Conservation (phyloP, 1,140 invertebrate genomes). For the Macrotrachela quadricornifera region DNA sequence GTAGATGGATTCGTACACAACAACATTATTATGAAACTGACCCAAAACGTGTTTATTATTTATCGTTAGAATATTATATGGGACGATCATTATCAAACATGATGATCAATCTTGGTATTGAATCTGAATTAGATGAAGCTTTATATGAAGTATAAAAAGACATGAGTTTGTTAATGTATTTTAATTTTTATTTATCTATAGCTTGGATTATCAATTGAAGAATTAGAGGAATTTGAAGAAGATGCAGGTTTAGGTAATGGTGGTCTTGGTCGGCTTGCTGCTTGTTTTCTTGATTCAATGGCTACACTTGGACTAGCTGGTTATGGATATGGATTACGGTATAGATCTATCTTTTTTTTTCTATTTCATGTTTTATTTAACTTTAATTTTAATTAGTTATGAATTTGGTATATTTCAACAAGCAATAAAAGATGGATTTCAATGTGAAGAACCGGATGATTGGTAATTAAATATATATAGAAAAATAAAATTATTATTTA, state of each 20-base stretch:
- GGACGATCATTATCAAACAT: conserved; percentile 87
- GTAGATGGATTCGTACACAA: conserved; percentile 94
- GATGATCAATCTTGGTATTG: conserved; percentile 95
- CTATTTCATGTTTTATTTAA: too few relatives aligned
- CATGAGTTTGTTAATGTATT: too few relatives aligned
- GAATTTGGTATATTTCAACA: conserved; percentile 53
- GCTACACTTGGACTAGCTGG: conserved; percentile 79
- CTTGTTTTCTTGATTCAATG: conserved; percentile 97
- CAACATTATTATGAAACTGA: conserved; percentile 98
- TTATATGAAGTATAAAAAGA: conserved; percentile 51
- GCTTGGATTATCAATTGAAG: conserved; percentile 89
- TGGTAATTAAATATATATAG: conserved; percentile 43
- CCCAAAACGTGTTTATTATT: conserved; percentile 95
- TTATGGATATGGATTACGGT: conserved; percentile 94
- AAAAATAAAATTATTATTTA: too few relatives aligned
- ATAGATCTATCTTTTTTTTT: conserved; percentile 22
- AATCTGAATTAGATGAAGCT: conserved; percentile 84
- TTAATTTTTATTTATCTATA: too few relatives aligned
- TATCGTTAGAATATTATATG: conserved; percentile 98
- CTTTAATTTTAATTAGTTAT: conserved; percentile 8
- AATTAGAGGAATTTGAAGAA: conserved; percentile 84
- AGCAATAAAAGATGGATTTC: conserved; percentile 6
- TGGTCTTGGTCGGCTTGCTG: conserved; percentile 80
- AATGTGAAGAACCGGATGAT: conserved; percentile 82
- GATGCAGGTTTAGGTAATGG: conserved; percentile 97